Conservation (phyloP, 2,113 vertebrate genomes). For the Oreochromis spilurus region DNA sequence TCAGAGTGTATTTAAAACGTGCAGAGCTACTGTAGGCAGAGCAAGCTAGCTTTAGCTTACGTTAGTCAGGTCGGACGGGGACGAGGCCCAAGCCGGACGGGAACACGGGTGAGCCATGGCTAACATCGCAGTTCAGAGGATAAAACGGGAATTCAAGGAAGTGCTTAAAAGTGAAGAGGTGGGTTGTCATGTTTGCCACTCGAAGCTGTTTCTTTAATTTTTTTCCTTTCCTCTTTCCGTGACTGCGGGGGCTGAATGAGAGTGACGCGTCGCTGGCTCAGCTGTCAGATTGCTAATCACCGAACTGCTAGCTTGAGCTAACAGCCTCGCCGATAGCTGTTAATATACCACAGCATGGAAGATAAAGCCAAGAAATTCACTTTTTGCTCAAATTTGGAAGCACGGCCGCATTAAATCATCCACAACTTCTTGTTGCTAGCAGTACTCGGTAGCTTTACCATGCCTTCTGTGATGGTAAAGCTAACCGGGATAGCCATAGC, state of each 20-base stretch:
- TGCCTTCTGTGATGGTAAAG: not conserved
- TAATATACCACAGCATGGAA: not conserved
- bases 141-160: conserved; percentile 99
- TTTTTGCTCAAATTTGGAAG: not conserved
- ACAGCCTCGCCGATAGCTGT: not conserved
- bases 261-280: conserved; percentile 39
- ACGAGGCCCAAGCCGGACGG: conserved; percentile 69
- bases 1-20: conserved; percentile 29
- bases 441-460: not conserved
- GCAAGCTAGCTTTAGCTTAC: conserved; percentile 29
- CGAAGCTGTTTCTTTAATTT: not conserved
- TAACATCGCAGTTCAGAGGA: conserved; percentile 98
- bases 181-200: conserved; percentile 33
- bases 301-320: conserved; percentile 43
- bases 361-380: not conserved
- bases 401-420: not conserved
- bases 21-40: conserved; percentile 15
- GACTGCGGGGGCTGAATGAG: not conserved
- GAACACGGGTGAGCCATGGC: conserved; percentile 82
- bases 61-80: conserved; percentile 54
- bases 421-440: not conserved
- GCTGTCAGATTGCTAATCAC: conserved; percentile 39
- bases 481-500: conserved; percentile 33
- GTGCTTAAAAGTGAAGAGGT: conserved; percentile 99
- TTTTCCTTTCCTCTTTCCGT: not conserved